Base-by-base conservation (phyloP, 2,888 invertebrate genomes). In the Anaspis maculata region DNA sequence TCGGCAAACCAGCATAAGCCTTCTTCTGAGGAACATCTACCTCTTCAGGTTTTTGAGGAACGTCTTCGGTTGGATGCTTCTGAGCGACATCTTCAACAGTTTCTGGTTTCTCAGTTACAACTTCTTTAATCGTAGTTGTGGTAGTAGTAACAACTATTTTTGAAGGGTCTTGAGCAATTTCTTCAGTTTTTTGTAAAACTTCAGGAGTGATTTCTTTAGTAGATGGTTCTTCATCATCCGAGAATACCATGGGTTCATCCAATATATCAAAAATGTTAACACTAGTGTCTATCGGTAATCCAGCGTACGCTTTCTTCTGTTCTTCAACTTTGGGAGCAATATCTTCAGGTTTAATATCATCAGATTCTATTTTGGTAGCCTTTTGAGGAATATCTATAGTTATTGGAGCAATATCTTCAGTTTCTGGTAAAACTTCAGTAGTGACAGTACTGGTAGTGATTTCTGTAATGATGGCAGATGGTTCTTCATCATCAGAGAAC, bases 171-270 rank as follows among this genome's bases (percentile, higher is more conserved):
- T 34, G 3, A 22, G 3, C 19, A 19, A 19, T 19, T 9, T 5
- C 9, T 19, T 5, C 9, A 19, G 5, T 19, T 9, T 19, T 19
- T 19, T 19, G 19, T 9, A 19, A 19, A 5, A 6, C 9, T 19
- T 21, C 27, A n/a, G n/a, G n/a, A n/a, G n/a, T n/a, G n/a, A n/a
- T n/a, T n/a, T n/a, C n/a, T n/a, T n/a, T n/a, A n/a, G n/a, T n/a
- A n/a, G n/a, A n/a, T 13, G 37, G 30, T 12, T 42, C 41, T 34
- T 45, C 52, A 13, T 57, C 56, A 40, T 56, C 57, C 14, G 56
- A 54, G 34, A 58, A 44, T 21, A 41, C 43, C 34, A 55, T 51
- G 15, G 55, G 51, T 32, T 59, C 55, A 44, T 61, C 58, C 21
- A 57, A 27, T 13, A 55, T 32, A 29, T 52, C 46, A 42, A 49